phyloP scores from a whole-genome alignment of 2,888 invertebrate genomes.

The Cyclophora punctaria region DNA sequence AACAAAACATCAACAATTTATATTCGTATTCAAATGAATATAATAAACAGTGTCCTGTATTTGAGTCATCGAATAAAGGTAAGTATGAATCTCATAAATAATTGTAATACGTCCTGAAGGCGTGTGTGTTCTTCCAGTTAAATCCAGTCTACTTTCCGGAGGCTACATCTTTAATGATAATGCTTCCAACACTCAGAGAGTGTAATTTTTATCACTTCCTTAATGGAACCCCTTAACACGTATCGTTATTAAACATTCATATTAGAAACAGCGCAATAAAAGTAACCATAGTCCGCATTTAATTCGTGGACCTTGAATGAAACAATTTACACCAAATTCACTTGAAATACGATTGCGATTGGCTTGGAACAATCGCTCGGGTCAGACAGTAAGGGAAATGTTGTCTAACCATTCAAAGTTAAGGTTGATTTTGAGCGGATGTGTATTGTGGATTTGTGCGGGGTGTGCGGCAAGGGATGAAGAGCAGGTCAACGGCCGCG shows the following conservation, averaged over 20 bases:
- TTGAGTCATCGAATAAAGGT: too few relatives aligned
- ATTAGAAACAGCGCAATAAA: constrained; percentile 23
- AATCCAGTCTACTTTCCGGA: background rate
- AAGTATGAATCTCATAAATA: background rate
- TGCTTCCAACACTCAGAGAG: constrained; percentile 5
- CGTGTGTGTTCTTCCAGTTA: background rate
- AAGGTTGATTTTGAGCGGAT: constrained; percentile 48
- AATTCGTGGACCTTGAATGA: constrained; percentile 24
- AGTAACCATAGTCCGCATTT: constrained; percentile 21
- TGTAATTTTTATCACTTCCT: constrained; percentile 12
- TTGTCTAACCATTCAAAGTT: constrained; percentile 37
- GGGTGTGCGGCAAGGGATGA: constrained; percentile 34
- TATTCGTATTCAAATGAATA: too few relatives aligned
- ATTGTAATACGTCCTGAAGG: background rate
- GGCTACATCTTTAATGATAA: constrained; percentile 2
- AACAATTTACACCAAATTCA: constrained; percentile 53
- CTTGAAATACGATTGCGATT: constrained; percentile 53
- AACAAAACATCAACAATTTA: too few relatives aligned
- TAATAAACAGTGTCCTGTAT: too few relatives aligned
- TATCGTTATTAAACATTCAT: constrained; percentile 16
- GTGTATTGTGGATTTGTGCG: constrained; percentile 28
- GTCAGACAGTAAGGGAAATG: constrained; percentile 39
- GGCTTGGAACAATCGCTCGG: constrained; percentile 50
- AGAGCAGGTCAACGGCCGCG: constrained; percentile 55
- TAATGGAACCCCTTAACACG: constrained; percentile 10